Percentiles rank a stretch among this genome's conserved stretches.
Conservation (phyloP, 1,140 invertebrate species). For the Orussus abietinus region DNA sequence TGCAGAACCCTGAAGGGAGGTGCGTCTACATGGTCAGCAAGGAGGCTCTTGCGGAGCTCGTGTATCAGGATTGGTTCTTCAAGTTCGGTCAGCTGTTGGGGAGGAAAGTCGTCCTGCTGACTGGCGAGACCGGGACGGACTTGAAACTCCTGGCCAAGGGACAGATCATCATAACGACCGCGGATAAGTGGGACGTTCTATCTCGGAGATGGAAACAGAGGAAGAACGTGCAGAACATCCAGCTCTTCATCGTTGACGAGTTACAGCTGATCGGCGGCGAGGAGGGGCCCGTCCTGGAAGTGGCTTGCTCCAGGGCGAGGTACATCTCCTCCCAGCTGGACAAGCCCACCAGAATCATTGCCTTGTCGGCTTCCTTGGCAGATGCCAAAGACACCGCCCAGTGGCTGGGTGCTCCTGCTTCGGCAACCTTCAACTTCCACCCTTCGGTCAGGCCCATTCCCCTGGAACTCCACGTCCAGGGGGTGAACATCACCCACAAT, state of each 20-base stretch:
- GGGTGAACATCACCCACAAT: slow-evolving; percentile 97
- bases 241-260: slow-evolving; percentile 97
- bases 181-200: slow-evolving; percentile 98
- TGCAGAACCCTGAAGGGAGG: slow-evolving; percentile 66
- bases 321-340: slow-evolving; percentile 98
- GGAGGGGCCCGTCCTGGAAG: slow-evolving; percentile 91
- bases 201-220: slow-evolving; percentile 98
- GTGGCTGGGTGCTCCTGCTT: slow-evolving; percentile 93
- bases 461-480: slow-evolving; percentile 91
- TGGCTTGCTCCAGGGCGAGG: slow-evolving; percentile 94
- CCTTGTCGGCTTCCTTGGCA: slow-evolving; percentile 87
- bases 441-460: slow-evolving; percentile 94
- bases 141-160: slow-evolving; percentile 89
- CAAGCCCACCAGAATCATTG: slow-evolving; percentile 91
- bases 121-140: slow-evolving; percentile 97
- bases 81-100: slow-evolving; percentile 81
- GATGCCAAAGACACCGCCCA: slow-evolving; percentile 94
- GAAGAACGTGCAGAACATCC: slow-evolving; percentile 96
- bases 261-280: slow-evolving; percentile 87
- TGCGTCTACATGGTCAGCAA: slow-evolving; percentile 94
- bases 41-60: slow-evolving; percentile 86
- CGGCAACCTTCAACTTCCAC: slow-evolving; percentile 97
- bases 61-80: slow-evolving; percentile 86
- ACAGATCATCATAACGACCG: slow-evolving; percentile 93
- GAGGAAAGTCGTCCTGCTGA: slow-evolving; percentile 89